phyloP scores from a whole-genome alignment of 2,888 invertebrate species.

The Hydrotaea cyrtoneurina region DNA sequence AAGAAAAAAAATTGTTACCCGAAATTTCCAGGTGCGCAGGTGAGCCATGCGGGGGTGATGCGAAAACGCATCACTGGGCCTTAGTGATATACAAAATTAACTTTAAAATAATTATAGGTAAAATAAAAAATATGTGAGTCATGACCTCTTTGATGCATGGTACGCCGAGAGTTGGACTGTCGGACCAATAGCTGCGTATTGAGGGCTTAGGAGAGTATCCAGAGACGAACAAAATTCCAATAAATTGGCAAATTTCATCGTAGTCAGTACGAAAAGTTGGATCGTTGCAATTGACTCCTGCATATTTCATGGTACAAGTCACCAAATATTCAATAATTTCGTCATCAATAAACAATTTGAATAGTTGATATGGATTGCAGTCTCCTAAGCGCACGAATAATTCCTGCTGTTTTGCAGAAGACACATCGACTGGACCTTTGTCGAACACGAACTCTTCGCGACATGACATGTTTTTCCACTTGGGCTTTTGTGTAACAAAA shows the following conservation, averaged over 20 bases:
- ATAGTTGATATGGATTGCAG: conserved; percentile 17
- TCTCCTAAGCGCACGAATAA: conserved; percentile 18
- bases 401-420: conserved; percentile 31
- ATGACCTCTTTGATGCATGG: neutral
- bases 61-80: no score
- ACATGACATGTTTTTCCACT: conserved; percentile 27
- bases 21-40: no score
- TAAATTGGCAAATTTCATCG: conserved; percentile 7
- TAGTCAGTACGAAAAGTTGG: conserved; percentile 15
- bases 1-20: no score
- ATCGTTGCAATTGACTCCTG: conserved; percentile 25
- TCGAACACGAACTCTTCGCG: conserved; percentile 19
- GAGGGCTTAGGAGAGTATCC: neutral
- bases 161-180: neutral
- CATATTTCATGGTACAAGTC: conserved; percentile 32
- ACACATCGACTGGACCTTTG: conserved; percentile 37
- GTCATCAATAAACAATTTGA: conserved; percentile 26
- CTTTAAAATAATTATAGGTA: no score
- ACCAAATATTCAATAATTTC: conserved; percentile 35
- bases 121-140: no score
- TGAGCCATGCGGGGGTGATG: no score
- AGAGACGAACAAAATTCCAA: neutral
- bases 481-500: conserved; percentile 28
- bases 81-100: no score
- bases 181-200: conserved; percentile 14